phyloP scores from a whole-genome alignment of 2,888 invertebrate genomes.

The Drosophila parthenogenetica region DNA sequence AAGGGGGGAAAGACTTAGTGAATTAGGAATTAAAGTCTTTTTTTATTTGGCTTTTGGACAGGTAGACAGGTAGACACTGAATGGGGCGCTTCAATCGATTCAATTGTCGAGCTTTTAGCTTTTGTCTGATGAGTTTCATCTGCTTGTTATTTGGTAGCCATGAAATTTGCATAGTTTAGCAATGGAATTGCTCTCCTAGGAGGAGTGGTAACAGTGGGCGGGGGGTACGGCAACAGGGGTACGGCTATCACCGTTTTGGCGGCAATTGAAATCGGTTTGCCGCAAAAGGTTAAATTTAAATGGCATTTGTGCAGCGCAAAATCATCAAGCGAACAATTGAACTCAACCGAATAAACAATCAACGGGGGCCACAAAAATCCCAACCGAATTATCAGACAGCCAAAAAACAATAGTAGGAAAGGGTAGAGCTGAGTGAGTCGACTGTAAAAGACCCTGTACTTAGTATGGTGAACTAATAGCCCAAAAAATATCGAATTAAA shows the following conservation, averaged over 20 bases:
- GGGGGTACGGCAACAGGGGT: neutral
- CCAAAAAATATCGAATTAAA: no score
- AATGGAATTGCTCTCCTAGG: constrained; percentile 5
- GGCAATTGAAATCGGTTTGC: constrained; percentile 50
- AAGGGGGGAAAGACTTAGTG: constrained; percentile 1
- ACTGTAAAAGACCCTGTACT: no score
- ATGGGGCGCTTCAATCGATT: constrained; percentile 54
- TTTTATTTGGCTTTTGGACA: no score
- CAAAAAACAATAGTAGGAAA: constrained; percentile 5
- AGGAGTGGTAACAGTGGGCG: neutral
- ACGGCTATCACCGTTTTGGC: constrained; percentile 9
- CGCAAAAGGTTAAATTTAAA: constrained; percentile 75
- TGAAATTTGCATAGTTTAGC: constrained; percentile 74
- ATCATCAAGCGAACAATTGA: constrained; percentile 61
- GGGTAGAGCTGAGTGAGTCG: neutral
- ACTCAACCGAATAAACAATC: constrained; percentile 61
- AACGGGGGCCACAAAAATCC: constrained; percentile 42
- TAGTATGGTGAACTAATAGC: no score
- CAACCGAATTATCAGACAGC: constrained; percentile 41
- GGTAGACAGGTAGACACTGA: constrained; percentile 72
- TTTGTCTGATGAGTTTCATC: constrained; percentile 49
- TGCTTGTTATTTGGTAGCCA: constrained; percentile 58
- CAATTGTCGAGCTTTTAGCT: constrained; percentile 60
- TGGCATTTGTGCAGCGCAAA: constrained; percentile 78
- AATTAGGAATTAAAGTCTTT: constrained; percentile 24